Evolutionary conservation across 2,888 invertebrate species (phyloP), one percentile per base, ranked within the genome.

Genomic region (Patella ulyssiponensis): DNA sequence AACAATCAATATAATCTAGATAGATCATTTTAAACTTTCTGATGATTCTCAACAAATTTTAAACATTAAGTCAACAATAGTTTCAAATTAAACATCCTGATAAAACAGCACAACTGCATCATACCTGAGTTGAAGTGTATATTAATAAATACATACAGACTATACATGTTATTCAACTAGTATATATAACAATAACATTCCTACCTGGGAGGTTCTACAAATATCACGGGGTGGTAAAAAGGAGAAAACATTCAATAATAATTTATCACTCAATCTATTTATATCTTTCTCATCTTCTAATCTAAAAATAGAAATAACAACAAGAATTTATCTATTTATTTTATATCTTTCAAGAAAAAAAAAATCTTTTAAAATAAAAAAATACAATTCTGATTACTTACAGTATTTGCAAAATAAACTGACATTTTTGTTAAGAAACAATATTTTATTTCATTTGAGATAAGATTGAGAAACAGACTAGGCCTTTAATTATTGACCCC

Each of bases 231-330:
- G 83, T 54, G 84, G 71, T 73, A 90, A 80, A 72, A 84, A 84
- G 20, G 89, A 88, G 78, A 90, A 88, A 17, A 90, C 84, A 71
- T 87, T 86, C n/a, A 90, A 81, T 51, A 90, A 79, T 9, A 88
- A 80, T 70, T 86, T 86, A 78, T 90, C 90, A n/a, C 88, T 85
- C 56, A 90, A 79, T 69, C 88, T 81, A 80, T 87, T 89, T 69
- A 90, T 85, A 77, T 89, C 88, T 27, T 85, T 80, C 9, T 84
- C 76, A 77, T 89, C 87, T 56, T 84, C 77, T 52, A 90, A 73
- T 76, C 90, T 90, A 82, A 17, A 78, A 81, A n/a, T 54, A 76
- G 75, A 44, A 44, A 44, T 44, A 44, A 44, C 44, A 44, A 44
- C 44, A 44, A 44, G 9, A 44, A 44, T 44, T 44, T 7, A 44